phyloP scores from a whole-genome alignment of 2,797 vertebrate species.

The Phaenicophaeus curvirostris region DNA sequence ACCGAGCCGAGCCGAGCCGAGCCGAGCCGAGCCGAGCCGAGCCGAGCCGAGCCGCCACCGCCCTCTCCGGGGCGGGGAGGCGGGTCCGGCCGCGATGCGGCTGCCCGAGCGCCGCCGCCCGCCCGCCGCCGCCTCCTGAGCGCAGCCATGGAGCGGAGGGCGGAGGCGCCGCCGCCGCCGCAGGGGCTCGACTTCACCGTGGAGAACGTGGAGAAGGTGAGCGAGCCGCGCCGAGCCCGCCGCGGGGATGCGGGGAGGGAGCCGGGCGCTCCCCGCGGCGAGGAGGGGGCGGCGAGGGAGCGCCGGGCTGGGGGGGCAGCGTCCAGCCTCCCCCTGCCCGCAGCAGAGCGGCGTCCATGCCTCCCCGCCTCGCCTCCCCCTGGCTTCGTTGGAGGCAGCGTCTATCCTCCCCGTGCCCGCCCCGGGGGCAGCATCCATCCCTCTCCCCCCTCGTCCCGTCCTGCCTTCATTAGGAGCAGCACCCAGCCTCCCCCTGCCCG shows the following conservation, averaged over 20 bases:
- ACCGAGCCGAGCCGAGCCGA: background rate
- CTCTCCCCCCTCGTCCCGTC: too few relatives aligned
- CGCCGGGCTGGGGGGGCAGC: too few relatives aligned
- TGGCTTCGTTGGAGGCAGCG: too few relatives aligned
- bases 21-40: background rate
- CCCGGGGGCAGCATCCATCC: too few relatives aligned
- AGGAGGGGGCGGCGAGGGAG: background rate
- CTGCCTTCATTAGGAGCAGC: too few relatives aligned
- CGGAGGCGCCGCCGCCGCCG: slow-evolving; percentile 72
- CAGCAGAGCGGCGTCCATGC: too few relatives aligned
- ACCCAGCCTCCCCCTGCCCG: too few relatives aligned
- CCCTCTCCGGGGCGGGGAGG: slow-evolving; percentile 7
- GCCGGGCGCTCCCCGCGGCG: too few relatives aligned
- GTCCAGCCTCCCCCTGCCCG: too few relatives aligned
- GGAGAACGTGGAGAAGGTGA: slow-evolving; percentile 97
- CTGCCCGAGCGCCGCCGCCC: background rate
- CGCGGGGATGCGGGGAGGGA: background rate
- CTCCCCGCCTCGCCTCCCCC: too few relatives aligned
- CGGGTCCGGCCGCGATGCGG: slow-evolving; percentile 53
- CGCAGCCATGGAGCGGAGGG: slow-evolving; percentile 77
- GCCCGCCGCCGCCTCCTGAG: background rate
- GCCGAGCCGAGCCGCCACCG: background rate
- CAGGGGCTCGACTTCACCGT: slow-evolving; percentile 91
- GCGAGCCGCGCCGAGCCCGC: background rate
- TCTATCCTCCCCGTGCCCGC: too few relatives aligned